Conservation (phyloP, 2,888 invertebrate species). For the Dolichopus griseipennis region DNA sequence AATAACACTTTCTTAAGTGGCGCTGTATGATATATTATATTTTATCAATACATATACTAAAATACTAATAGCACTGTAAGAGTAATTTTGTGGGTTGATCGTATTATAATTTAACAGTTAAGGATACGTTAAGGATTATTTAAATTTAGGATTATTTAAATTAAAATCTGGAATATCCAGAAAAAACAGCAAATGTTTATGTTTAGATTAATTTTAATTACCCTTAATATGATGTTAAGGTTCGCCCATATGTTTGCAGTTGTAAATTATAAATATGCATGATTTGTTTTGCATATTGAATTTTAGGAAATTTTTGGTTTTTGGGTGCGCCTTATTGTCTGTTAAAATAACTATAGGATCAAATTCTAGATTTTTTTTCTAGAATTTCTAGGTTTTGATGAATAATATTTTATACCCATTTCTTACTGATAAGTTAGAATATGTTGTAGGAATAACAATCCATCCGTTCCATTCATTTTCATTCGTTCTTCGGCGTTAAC, state of each 20-base stretch:
- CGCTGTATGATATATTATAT: neutral
- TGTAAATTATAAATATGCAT: neutral
- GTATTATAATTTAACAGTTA: neutral
- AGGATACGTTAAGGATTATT: neutral
- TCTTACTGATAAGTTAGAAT: too few species aligned
- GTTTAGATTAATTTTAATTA: conserved; percentile 1
- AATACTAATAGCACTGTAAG: too few species aligned
- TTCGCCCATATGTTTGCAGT: conserved; percentile 8
- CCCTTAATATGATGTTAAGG: neutral
- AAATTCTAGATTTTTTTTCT: neutral
- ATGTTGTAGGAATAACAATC: too few species aligned
- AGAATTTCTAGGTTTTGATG: too few species aligned
- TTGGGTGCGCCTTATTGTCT: neutral
- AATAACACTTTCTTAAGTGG: neutral
- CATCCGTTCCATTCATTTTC: too few species aligned
- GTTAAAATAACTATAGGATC: neutral
- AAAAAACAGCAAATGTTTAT: neutral
- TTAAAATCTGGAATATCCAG: neutral
- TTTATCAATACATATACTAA: too few species aligned
- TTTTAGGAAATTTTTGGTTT: neutral
- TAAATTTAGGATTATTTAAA: neutral
- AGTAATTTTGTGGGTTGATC: neutral
- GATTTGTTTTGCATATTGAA: neutral
- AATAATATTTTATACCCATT: too few species aligned
- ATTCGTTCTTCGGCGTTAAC: too few species aligned